Evolutionary conservation across 2,113 vertebrate genomes (phyloP), one percentile per base, ranked within the genome.

Genomic region (Anguilla japonica): DNA sequence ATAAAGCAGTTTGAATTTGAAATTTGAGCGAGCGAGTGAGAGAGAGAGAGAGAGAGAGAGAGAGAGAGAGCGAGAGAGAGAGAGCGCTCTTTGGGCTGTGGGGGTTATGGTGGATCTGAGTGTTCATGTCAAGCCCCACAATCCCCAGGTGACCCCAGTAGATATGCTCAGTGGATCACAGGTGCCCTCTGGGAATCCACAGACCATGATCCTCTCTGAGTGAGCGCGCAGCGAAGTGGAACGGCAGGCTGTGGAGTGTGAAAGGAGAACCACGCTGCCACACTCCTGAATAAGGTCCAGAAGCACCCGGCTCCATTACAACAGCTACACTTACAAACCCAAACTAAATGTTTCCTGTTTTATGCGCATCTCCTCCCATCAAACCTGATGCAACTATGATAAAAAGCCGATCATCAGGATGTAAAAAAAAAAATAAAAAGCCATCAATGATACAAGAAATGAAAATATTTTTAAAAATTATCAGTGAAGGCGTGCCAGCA

Each of bases 171-270:
- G 60, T 67, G 60, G 60, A 67, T 67, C 60, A 67, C 60, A 67
- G 60, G 60, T 67, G 60, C 22, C 60, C 60, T 67, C 18, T 67
- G 60, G 60, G 71, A 22, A 75, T 34, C n/a, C n/a, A 13, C n/a
- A 75, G 71, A 75, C 71, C n/a, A n/a, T 75, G 71, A 75, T 29
- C 71, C 71, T 34, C 71, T 75, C n/a, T 29, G 71, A 75, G 71
- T 14, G 26, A 29, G 1, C 26, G 71, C 9, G 26, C n/a, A 75
- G 71, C 71, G 26, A 6, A 75, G 71, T 34, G 71, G 71, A 75
- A 75, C 60, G 9, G 60, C 60, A 75, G 71, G 71, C n/a, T 34
- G n/a, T 34, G 71, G 71, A 75, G 20, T 75, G 71, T 67, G 60
- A 14, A 53, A 53, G 50, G 50, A 9, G 50, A 53, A 53, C 13